Evolutionary conservation across 2,797 vertebrate genomes (phyloP).

Genomic region (Mus spretus): DNA sequence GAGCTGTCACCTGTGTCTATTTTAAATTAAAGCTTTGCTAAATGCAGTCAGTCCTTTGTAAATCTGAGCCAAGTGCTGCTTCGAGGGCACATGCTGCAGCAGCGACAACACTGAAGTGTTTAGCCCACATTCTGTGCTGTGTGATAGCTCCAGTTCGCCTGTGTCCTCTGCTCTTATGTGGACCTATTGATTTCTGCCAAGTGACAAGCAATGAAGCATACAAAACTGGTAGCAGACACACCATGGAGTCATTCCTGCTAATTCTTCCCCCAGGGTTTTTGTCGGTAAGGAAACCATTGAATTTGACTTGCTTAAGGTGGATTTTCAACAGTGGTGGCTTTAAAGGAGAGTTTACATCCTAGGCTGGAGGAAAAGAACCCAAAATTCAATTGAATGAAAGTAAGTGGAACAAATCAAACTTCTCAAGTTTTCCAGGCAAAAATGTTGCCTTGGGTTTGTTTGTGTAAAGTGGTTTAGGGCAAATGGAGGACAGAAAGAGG

Average conservation of each 20-base stretch:
- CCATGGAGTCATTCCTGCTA: slow-evolving; percentile 75
- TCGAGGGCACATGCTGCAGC: slow-evolving; percentile 64
- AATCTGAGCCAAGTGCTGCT: slow-evolving; percentile 62
- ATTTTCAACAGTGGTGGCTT: slow-evolving; percentile 80
- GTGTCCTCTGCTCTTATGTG: slow-evolving; percentile 62
- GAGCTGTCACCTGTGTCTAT: slow-evolving; percentile 82
- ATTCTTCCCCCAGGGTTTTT: slow-evolving; percentile 78
- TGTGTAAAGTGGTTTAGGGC: slow-evolving; percentile 25
- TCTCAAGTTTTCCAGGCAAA: slow-evolving; percentile 71
- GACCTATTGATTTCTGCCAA: slow-evolving; percentile 84
- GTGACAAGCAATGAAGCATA: slow-evolving; percentile 82
- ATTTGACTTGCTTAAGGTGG: slow-evolving; percentile 74
- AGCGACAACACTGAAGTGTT: slow-evolving; percentile 58
- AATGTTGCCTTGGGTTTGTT: slow-evolving; percentile 60
- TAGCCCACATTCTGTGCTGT: slow-evolving; percentile 72
- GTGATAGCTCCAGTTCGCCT: slow-evolving; percentile 61
- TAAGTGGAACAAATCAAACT: slow-evolving; percentile 63
- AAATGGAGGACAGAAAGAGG: slow-evolving; percentile 15
- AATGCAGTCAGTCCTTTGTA: slow-evolving; percentile 60
- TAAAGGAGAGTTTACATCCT: slow-evolving; percentile 73
- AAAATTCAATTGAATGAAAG: slow-evolving; percentile 70
- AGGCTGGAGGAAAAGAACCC: slow-evolving; percentile 62
- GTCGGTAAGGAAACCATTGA: slow-evolving; percentile 78
- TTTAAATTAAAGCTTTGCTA: slow-evolving; percentile 81
- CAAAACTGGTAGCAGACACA: slow-evolving; percentile 81